Base-by-base conservation (phyloP, 2,797 vertebrate species). In the Sebastes nivosus region DNA sequence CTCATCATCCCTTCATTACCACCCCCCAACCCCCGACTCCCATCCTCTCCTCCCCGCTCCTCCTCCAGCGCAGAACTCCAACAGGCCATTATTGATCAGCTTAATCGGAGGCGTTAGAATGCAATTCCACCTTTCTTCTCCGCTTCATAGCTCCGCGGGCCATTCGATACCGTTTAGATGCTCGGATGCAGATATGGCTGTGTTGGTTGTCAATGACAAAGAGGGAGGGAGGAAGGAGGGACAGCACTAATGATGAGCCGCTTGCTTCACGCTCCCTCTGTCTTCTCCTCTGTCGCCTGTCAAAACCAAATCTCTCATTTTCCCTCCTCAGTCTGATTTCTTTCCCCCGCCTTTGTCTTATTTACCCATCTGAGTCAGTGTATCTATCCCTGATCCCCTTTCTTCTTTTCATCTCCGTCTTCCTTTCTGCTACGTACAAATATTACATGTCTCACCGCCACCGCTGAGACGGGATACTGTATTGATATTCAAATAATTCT, bases 61-160 rank as follows among this genome's bases (percentile, higher is more conserved):
- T 38, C 12, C 14, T 29, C 61, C 27, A 5, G 25, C 5, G 12
- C 77, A 67, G 63, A 74, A 67, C 85, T 83, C 75, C 83, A 81
- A 42, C 65, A 32, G 83, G 70, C 81, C 29, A 0, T 70, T 91
- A 93, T 92, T 83, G 92, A 94, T 91, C 83, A 72, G 67, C 84
- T 79, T 91, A 93, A 93, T 92, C 75, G 72, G 85, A 90, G 90
- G 91, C 75, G 82, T 92, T 89, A 77, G 82, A 75, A 89, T 89
- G 86, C 89, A 89, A 89, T 93, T 89, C 84, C 87, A 72, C 80
- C 87, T 80, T 91, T 92, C 91, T 70, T 88, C 77, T 67, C 71
- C 14, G 80, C 83, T 89, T 88, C 87, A 84, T 66, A 61, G 89
- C 89, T 84, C 83, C 1, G 61, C 6, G 73, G 79, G 76, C 87